Conservation (phyloP, 2,888 invertebrate species). For the Athetis lepigone region DNA sequence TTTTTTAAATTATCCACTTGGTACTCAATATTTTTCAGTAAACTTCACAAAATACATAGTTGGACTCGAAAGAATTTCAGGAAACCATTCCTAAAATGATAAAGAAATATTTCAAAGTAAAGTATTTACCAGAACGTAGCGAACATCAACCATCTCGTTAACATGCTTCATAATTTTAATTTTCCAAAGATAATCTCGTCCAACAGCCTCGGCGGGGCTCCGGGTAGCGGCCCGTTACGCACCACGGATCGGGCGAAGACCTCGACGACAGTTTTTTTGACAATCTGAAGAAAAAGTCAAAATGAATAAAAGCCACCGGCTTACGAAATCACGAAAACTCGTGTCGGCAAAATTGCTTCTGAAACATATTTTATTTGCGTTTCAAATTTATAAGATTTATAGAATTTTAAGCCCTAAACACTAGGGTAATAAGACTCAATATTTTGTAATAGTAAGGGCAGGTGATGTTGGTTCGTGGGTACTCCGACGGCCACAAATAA, state of each 20-base stretch:
- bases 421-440: conserved; percentile 50
- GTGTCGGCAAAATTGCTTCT: conserved; percentile 81
- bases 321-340: conserved; percentile 85
- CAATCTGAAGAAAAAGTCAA: conserved; percentile 74
- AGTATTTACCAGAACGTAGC: conserved; percentile 41
- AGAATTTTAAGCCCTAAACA: conserved; percentile 58
- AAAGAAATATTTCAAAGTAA: conserved; percentile 29
- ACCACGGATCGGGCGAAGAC: conserved; percentile 73
- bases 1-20: neutral
- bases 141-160: conserved; percentile 36
- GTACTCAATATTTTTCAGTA: neutral
- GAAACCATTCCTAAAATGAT: conserved; percentile 16
- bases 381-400: conserved; percentile 8
- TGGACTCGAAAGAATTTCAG: conserved; percentile 13
- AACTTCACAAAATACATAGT: neutral
- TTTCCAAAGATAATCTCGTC: conserved; percentile 61
- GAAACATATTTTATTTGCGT: conserved; percentile 51
- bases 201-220: conserved; percentile 46
- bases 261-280: conserved; percentile 79
- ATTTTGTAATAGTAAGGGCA: conserved; percentile 4
- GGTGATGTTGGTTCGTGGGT: conserved; percentile 42
- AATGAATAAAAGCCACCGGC: conserved; percentile 75
- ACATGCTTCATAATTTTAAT: conserved; percentile 59
- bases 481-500: conserved; percentile 71
- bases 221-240: conserved; percentile 71